Base-by-base conservation (phyloP, 2,797 vertebrate species). In the Xenentodon cancila region DNA sequence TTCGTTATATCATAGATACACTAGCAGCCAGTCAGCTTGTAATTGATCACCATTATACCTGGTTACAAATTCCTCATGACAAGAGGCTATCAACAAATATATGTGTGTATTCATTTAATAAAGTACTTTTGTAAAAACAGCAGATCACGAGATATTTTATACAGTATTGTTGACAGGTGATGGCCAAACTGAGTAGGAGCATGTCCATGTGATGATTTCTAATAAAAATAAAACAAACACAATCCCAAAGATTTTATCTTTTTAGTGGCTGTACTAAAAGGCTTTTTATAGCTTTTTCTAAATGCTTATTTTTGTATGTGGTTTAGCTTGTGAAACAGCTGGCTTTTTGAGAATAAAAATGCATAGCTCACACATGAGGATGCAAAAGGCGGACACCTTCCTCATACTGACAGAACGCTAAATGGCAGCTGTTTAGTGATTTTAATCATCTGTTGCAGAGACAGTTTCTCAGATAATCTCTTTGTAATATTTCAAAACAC, bases 251-350 rank as follows among this genome's bases (percentile, higher is more conserved):
- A 56, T 50, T 34, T 65, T 15, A 65, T 55, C 37, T 58, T 58
- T 22, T 49, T 53, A 11, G 11, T 66, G 15, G 53, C 68, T 27
- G 37, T 61, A 64, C 42, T 3, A 7, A 27, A 17, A 54, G 53
- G 20, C 25, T 40, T 34, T 53, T 73, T 20, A 63, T 25, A 32
- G 18, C 37, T 45, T 49, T 64, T 13, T 20, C 27, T 21, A 19
- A 61, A 44, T 71, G 53, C 59, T 61, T 72, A 32, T 75, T 82
- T 84, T 64, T 58, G 22, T 44, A 45, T 71, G 64, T 46, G 18
- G 19, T 57, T 80, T 70, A 50, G 56, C n/a, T 25, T 50, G 15
- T 69, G 15, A 72, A 52, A 51, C 20, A 19, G 12, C 5, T 11
- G 42, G 34, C 27, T 61, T 52, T 63, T 43, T 47, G 9, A 50